A percentile compares a stretch with the other conserved stretches of the same genome.
Evolutionary conservation across 2,113 vertebrate species (phyloP).

Genomic region (Rhabdomys dilectus): DNA sequence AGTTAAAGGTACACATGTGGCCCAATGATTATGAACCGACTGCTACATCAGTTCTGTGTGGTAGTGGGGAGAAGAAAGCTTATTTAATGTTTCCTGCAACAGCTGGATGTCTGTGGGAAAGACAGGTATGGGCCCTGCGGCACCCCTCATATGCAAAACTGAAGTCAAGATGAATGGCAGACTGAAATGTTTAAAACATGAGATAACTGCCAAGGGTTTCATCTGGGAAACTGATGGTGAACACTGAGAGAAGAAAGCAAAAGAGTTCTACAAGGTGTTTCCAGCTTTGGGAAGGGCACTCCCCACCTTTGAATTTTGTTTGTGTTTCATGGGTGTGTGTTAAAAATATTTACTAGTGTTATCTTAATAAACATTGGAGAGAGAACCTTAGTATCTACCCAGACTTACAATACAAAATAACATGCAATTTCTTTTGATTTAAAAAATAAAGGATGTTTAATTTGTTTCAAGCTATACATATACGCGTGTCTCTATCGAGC

Average conservation of each 20-base stretch:
- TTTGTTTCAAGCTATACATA: background rate
- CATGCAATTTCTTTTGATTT: background rate
- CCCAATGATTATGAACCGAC: background rate
- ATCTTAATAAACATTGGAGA: background rate
- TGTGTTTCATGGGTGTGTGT: background rate
- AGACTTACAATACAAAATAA: conserved; percentile 23
- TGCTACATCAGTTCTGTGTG: background rate
- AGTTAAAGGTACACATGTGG: background rate
- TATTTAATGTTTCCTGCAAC: conserved; percentile 17
- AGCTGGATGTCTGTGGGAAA: background rate
- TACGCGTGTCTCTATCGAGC: background rate
- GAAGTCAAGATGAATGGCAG: background rate
- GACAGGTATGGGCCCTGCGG: background rate
- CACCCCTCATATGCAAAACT: background rate
- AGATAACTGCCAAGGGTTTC: conserved; percentile 4
- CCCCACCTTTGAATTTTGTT: background rate
- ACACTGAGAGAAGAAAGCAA: background rate
- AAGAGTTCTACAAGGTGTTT: background rate
- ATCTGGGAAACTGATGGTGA: conserved; percentile 19
- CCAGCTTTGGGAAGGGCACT: background rate
- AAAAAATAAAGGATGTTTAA: background rate
- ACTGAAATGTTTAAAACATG: background rate
- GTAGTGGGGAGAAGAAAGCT: background rate
- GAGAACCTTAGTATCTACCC: background rate
- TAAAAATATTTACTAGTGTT: conserved; percentile 1